Conservation (phyloP, 2,113 vertebrate genomes). For the Pyxicephalus adspersus region DNA sequence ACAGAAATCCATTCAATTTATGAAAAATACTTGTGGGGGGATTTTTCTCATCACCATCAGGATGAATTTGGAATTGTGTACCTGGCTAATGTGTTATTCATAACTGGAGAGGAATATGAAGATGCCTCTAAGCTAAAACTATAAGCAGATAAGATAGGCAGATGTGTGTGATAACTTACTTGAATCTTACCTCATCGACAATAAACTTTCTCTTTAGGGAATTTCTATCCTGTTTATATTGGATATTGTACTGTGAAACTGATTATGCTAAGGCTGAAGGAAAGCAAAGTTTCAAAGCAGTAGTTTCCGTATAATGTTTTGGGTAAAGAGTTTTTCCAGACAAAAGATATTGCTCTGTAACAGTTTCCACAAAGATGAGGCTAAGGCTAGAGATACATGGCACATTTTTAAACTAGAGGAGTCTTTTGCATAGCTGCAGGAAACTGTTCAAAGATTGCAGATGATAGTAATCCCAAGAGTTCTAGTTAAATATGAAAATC, state of each 20-base stretch:
- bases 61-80: not conserved
- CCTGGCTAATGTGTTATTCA: slow-evolving; percentile 18
- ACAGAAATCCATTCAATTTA: not conserved
- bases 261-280: not conserved
- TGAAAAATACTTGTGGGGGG: not conserved
- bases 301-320: not conserved
- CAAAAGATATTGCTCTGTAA: too few species aligned
- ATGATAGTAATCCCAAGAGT: too few species aligned
- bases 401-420: too few species aligned
- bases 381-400: too few species aligned
- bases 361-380: too few species aligned
- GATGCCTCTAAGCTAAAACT: slow-evolving; percentile 2
- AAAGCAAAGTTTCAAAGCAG: not conserved
- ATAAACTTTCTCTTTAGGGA: slow-evolving; percentile 1
- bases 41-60: not conserved
- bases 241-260: not conserved
- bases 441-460: too few species aligned
- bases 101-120: slow-evolving; percentile 5
- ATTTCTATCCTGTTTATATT: not conserved
- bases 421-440: too few species aligned
- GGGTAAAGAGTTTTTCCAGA: too few species aligned
- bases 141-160: slow-evolving; percentile 36
- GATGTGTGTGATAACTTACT: slow-evolving; percentile 23
- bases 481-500: too few species aligned
- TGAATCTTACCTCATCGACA: slow-evolving; percentile 14